These are phyloP conservation scores for Chitala chitala DNA, from an alignment of 2,113 vertebrate genomes.

Conservation along the genomic window DNA sequence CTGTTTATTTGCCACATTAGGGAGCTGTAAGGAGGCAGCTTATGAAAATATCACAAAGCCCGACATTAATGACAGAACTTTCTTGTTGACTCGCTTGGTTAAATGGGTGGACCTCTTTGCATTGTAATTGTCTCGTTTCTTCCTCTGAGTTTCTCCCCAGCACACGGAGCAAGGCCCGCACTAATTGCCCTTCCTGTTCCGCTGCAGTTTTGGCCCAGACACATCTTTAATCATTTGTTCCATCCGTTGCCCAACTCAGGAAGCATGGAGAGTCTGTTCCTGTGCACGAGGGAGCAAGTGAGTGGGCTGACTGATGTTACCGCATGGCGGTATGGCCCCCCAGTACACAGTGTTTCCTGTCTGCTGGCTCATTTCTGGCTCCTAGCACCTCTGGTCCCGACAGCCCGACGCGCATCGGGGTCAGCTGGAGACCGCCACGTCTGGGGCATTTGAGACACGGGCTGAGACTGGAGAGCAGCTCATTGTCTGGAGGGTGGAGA, in stretches of 20 bases:
- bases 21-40: too few species aligned
- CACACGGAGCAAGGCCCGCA: background rate
- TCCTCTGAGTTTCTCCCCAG: background rate
- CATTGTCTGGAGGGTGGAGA: background rate
- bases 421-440: background rate
- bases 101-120: background rate
- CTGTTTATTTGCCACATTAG: too few species aligned
- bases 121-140: background rate
- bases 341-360: background rate
- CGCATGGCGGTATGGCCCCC: background rate
- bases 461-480: background rate
- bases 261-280: background rate
- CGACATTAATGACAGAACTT: background rate
- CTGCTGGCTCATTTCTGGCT: background rate
- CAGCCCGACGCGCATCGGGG: too few species aligned
- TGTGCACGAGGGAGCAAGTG: background rate
- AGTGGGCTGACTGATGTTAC: conserved; percentile 8
- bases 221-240: conserved; percentile 23
- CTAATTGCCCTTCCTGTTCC: conserved; percentile 15
- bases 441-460: background rate
- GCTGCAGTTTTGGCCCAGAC: background rate
- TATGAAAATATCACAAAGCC: background rate
- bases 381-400: background rate
- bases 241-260: background rate
- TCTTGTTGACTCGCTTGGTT: background rate